Base-by-base conservation (phyloP, 2,113 vertebrate genomes). In the Halcyon malimbica region DNA sequence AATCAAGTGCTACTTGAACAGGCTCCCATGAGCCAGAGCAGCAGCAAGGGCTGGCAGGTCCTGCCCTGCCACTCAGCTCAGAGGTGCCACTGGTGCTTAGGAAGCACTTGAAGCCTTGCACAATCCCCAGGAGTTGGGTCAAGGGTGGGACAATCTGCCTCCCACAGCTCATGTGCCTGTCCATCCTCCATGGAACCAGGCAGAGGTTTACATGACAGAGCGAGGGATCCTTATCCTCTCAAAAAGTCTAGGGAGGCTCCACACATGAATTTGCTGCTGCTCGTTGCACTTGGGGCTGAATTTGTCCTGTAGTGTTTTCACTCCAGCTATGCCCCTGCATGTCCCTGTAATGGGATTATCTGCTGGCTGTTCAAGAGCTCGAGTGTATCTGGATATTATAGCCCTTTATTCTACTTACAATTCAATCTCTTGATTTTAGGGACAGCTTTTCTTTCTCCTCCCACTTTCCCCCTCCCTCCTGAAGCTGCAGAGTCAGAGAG, bases 221-320 rank as follows among this genome's bases (percentile, higher is more conserved):
- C 0, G 0, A 68, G 9, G n/a, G 42, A 33, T 13, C 2, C 1
- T 29, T 33, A 7, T 31, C n/a, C 24, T 79, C 60, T 31, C 1
- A 0, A 51, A 51, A 31, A 28, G 33, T 44, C 42, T 18, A 24
- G 35, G 26, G 24, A 41, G 7, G 28, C 14, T 24, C 56, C 1
- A 2, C 33, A 37, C 16, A 59, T 0, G 0, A 35, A 48, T 54
- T 60, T 51, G 31, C 24, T 85, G 63, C 56, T 33, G 33, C 31
- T 53, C 48, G n/a, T 41, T 78, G 46, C 26, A 14, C 6, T 1
- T 1, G 0, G 28, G 51, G 57, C 51, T 67, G 79, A 51, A 57
- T 37, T 67, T 88, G 64, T 6, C 16, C 13, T 25, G 24, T 10
- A 7, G 35, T 16, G 33, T 46, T 90, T 35, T 91, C 26, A 17